phyloP scores from a whole-genome alignment of 2,113 vertebrate species.

The Brachionichthys hirsutus region DNA sequence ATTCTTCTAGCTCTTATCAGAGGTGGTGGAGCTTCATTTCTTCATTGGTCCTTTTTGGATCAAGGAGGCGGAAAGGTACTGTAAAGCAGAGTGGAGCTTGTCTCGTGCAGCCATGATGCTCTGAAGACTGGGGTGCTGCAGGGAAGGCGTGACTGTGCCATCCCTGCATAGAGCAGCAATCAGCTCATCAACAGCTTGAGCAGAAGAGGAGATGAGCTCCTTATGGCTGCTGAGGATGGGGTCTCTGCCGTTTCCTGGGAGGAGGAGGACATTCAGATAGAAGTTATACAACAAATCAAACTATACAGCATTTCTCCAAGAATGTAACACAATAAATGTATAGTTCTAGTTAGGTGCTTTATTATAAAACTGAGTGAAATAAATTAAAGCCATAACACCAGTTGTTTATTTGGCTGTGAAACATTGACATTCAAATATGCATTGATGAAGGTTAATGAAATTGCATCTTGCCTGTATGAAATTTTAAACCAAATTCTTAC shows the following conservation, averaged over 20 bases:
- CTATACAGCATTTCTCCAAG: no score
- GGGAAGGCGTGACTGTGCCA: constrained; percentile 6
- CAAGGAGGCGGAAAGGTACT: constrained; percentile 67
- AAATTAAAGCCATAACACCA: no score
- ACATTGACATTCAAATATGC: not conserved
- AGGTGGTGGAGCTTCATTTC: constrained; percentile 9
- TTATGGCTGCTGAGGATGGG: constrained; percentile 43
- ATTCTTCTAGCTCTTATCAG: constrained; percentile 36
- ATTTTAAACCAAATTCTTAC: no score
- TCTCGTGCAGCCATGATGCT: constrained; percentile 48
- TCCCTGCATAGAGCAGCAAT: constrained; percentile 48
- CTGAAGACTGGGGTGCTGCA: constrained; percentile 51
- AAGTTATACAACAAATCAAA: no score
- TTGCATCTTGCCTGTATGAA: no score
- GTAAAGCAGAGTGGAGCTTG: constrained; percentile 75
- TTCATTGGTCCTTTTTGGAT: constrained; percentile 33
- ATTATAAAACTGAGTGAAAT: no score
- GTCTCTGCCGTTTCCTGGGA: constrained; percentile 57
- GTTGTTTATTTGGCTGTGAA: not conserved
- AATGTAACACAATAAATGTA: no score
- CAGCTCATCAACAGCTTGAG: constrained; percentile 66
- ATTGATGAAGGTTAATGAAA: no score
- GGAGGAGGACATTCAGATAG: not conserved
- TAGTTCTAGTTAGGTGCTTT: no score
- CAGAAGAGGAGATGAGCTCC: constrained; percentile 67